Percentiles rank a stretch among this genome's conserved stretches.
Evolutionary conservation across 2,113 vertebrate genomes (phyloP).

Genomic region (Anas platyrhynchos): DNA sequence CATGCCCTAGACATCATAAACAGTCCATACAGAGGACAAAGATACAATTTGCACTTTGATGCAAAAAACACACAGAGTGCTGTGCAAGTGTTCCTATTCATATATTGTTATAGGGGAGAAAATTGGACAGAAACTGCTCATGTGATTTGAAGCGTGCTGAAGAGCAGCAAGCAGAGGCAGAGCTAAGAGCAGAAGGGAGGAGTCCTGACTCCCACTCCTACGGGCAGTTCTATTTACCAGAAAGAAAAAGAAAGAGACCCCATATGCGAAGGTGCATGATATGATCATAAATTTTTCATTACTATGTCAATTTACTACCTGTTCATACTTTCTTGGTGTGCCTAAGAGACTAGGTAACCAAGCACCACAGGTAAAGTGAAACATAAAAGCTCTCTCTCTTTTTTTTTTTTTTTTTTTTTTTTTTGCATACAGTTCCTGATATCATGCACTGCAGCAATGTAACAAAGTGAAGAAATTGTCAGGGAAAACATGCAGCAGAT

Average conservation of each 20-base stretch:
- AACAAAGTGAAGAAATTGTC: not conserved
- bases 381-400: not conserved
- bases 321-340: not conserved
- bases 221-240: not conserved
- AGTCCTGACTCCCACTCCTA: not conserved
- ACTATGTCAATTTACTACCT: not conserved
- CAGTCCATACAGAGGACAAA: not conserved
- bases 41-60: not conserved
- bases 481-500: not conserved
- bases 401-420: not conserved
- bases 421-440: not conserved
- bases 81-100: not conserved
- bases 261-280: not conserved
- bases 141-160: not conserved
- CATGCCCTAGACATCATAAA: fast-evolving
- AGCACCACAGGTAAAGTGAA: not conserved
- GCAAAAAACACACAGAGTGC: not conserved
- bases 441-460: not conserved
- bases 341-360: not conserved
- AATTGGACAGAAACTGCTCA: not conserved
- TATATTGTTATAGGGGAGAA: not conserved
- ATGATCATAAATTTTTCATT: not conserved
- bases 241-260: not conserved
- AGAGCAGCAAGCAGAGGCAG: not conserved
- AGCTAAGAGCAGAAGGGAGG: not conserved